These are phyloP conservation scores for Meleagris gallopavo DNA, from an alignment of 2,113 vertebrate genomes.

Conservation along the genomic window DNA sequence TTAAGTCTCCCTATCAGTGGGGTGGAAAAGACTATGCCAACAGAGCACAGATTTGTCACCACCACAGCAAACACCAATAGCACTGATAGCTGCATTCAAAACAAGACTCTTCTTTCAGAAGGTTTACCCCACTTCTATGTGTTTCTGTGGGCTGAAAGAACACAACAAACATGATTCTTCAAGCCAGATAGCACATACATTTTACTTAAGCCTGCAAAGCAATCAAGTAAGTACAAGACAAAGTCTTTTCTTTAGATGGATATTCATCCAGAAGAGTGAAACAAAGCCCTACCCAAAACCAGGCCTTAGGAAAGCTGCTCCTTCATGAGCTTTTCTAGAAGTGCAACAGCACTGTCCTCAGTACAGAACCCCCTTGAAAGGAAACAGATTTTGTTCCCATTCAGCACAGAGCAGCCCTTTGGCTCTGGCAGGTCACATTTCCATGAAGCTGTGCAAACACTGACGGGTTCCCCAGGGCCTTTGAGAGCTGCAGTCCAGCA, in stretches of 20 bases:
- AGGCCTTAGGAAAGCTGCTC: background rate
- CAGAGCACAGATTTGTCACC: background rate
- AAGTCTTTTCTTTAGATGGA: fast-evolving
- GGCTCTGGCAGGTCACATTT: background rate
- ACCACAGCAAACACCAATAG: background rate
- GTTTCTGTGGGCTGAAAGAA: fast-evolving
- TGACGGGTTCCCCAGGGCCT: background rate
- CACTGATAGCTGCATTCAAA: background rate
- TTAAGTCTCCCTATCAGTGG: background rate
- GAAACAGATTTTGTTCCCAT: background rate
- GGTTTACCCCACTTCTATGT: background rate
- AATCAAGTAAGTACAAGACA: background rate
- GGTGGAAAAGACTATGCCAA: background rate
- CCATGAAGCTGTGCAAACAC: background rate
- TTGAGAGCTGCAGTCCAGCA: background rate
- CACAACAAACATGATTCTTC: background rate
- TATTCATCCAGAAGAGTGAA: background rate
- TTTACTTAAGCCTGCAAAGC: background rate
- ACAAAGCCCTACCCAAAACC: background rate
- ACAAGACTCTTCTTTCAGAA: background rate
- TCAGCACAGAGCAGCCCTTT: background rate
- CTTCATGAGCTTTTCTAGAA: background rate
- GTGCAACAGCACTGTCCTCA: background rate
- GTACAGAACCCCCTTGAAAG: background rate
- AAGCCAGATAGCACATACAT: background rate